Evolutionary conservation across 1,140 invertebrate species (phyloP).

Genomic region (Pemphigus obesinymphae): DNA sequence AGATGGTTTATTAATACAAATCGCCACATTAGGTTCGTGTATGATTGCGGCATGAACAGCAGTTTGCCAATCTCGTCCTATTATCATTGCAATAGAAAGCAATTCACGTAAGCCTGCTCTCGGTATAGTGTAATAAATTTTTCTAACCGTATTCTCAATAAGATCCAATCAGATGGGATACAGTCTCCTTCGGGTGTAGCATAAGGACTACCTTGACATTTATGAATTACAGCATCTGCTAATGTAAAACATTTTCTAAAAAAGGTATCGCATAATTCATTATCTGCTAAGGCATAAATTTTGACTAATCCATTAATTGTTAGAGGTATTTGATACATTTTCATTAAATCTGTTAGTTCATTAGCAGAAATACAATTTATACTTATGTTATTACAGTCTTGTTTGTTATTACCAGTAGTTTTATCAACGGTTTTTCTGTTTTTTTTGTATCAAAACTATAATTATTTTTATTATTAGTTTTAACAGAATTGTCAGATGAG

Average conservation of each 20-base stretch:
- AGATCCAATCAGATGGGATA: not conserved
- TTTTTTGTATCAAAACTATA: not conserved
- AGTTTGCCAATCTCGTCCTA: not conserved
- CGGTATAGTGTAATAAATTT: not conserved
- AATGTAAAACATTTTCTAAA: not conserved
- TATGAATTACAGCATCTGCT: not conserved
- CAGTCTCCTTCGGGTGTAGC: not conserved
- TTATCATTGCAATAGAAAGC: not conserved
- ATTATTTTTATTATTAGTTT: not conserved
- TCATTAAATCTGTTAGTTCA: not conserved
- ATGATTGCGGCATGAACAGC: not conserved
- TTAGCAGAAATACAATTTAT: not conserved
- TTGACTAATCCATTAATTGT: not conserved
- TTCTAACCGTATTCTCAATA: not conserved
- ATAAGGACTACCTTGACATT: not conserved
- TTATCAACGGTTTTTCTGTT: not conserved
- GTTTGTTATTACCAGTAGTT: not conserved
- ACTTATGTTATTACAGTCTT: not conserved
- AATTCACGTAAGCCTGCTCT: not conserved
- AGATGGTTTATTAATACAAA: not conserved
- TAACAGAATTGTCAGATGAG: no score
- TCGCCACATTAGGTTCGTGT: not conserved
- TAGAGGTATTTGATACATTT: not conserved
- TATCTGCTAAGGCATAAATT: not conserved
- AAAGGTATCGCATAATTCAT: not conserved